Evolutionary conservation across 2,797 vertebrate species (phyloP).

Genomic region (Botia almorhae): DNA sequence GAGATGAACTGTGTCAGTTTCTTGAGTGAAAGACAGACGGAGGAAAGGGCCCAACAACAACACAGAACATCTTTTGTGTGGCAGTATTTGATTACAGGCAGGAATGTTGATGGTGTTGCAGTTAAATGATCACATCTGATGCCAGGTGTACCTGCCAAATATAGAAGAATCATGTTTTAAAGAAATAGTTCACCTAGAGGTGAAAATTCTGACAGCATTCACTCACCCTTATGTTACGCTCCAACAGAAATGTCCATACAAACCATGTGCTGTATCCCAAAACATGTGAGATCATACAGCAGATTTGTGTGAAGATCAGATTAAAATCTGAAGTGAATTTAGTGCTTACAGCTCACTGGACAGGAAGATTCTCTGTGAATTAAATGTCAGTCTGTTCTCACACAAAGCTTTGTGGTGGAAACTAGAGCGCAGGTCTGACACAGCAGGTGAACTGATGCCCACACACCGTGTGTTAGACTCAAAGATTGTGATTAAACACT

Average conservation of each 20-base stretch:
- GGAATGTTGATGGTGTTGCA: constrained; percentile 66
- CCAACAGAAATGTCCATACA: background rate
- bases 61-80: constrained; percentile 70
- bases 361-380: background rate
- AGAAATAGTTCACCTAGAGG: background rate
- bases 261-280: background rate
- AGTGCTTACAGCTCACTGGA: no score
- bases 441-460: background rate
- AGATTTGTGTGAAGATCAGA: background rate
- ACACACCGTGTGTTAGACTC: background rate
- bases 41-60: constrained; percentile 65
- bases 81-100: constrained; percentile 72
- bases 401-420: background rate
- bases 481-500: constrained; percentile 46
- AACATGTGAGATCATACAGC: background rate
- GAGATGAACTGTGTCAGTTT: constrained; percentile 77
- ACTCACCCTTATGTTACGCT: no score
- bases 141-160: constrained; percentile 40
- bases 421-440: no score
- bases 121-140: constrained; percentile 28
- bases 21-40: constrained; percentile 58
- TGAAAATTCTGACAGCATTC: no score
- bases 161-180: background rate
- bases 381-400: background rate
- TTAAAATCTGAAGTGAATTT: background rate